Percentiles rank a stretch among this genome's conserved stretches.
phyloP scores from a whole-genome alignment of 2,888 invertebrate species.

The Ormyrus nitidulus region DNA sequence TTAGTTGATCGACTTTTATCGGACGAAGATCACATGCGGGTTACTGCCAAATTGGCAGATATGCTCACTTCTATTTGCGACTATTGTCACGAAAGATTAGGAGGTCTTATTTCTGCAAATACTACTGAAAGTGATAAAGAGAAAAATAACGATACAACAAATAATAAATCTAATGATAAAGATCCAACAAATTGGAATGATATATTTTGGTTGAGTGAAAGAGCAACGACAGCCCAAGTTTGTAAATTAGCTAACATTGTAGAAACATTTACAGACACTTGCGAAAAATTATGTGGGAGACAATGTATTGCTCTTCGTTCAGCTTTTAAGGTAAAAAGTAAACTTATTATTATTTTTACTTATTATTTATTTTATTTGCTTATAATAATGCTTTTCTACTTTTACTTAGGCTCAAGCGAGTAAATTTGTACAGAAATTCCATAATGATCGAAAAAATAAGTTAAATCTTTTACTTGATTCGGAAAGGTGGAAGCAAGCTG shows the following conservation, averaged over 20 bases:
- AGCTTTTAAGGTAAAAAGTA: slow-evolving; percentile 81
- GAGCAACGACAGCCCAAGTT: slow-evolving; percentile 87
- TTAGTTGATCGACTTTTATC: slow-evolving; percentile 84
- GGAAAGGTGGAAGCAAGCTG: slow-evolving; percentile 95
- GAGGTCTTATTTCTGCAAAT: slow-evolving; percentile 89
- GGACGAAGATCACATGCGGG: slow-evolving; percentile 82
- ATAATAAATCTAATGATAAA: slow-evolving; percentile 64
- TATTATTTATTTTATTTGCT: slow-evolving; percentile 6
- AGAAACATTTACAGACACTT: slow-evolving; percentile 86
- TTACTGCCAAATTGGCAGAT: slow-evolving; percentile 85
- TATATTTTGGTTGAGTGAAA: slow-evolving; percentile 79
- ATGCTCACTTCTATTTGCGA: slow-evolving; percentile 90
- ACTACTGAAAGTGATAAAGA: slow-evolving; percentile 78
- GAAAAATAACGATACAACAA: slow-evolving; percentile 63
- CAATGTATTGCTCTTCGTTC: slow-evolving; percentile 87
- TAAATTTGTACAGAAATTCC: slow-evolving; percentile 93
- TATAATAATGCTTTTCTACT: slow-evolving; percentile 33
- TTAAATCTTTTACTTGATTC: slow-evolving; percentile 89
- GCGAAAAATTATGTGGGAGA: slow-evolving; percentile 85
- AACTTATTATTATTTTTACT: too few relatives aligned
- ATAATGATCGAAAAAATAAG: slow-evolving; percentile 90
- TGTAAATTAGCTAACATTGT: slow-evolving; percentile 86
- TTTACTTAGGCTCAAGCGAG: slow-evolving; percentile 83
- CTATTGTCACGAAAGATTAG: slow-evolving; percentile 94
- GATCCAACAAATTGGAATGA: slow-evolving; percentile 66